phyloP scores from a whole-genome alignment of 2,113 vertebrate genomes.

The Paramisgurnus dabryanus region DNA sequence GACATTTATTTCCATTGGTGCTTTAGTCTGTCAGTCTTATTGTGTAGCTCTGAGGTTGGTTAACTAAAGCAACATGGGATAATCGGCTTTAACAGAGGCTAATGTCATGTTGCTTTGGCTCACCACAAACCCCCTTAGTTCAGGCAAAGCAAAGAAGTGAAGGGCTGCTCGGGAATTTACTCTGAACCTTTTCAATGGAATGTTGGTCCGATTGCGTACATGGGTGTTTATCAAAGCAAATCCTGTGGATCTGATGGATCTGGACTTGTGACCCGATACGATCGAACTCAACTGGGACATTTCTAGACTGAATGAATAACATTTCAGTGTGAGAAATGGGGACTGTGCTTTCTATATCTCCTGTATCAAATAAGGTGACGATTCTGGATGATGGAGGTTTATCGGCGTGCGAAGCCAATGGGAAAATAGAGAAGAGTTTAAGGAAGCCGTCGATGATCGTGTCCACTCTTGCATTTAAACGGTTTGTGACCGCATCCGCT shows the following conservation, averaged over 20 bases:
- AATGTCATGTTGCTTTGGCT: constrained; percentile 37
- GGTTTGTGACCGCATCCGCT: constrained; percentile 83
- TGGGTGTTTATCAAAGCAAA: constrained; percentile 3
- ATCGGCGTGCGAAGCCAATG: constrained; percentile 47
- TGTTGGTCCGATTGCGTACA: neutral
- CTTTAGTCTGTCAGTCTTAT: constrained; percentile 56
- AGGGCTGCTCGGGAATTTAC: neutral
- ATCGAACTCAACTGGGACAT: constrained; percentile 5
- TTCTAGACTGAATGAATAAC: neutral
- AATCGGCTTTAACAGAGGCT: constrained; percentile 51
- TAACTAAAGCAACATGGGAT: constrained; percentile 53
- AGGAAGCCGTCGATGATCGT: constrained; percentile 87
- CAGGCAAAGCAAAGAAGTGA: neutral
- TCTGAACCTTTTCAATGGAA: neutral
- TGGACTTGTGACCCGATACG: constrained; percentile 30
- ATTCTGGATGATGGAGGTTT: constrained; percentile 61
- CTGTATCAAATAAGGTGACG: constrained; percentile 76
- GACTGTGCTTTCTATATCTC: constrained; percentile 90
- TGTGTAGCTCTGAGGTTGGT: constrained; percentile 56
- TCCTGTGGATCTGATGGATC: neutral
- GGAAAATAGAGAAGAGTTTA: constrained; percentile 81
- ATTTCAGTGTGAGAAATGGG: constrained; percentile 77
- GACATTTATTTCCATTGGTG: constrained; percentile 62
- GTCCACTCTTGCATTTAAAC: constrained; percentile 87
- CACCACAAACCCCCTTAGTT: constrained; percentile 28